Evolutionary conservation across 1,140 invertebrate species (phyloP), one percentile per base, ranked within the genome.

Genomic region (Aphis gossypii): DNA sequence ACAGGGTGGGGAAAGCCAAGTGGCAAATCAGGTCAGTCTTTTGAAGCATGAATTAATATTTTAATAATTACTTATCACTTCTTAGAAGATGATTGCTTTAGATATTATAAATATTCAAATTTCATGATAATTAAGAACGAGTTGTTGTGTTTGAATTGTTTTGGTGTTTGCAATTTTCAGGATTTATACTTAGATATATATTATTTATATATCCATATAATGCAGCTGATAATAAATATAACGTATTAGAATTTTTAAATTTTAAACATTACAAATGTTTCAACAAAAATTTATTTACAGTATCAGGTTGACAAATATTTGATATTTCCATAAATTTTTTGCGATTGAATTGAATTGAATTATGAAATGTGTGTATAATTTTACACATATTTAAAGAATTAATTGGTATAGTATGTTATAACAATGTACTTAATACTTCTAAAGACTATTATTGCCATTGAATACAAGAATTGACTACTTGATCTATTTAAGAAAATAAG

Each of bases 11-110:
- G 89, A 90, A 44, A 90, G 89, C 89, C 89, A 90, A 44, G 89
- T 90, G 89, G 89, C 89, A 90, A 90, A 90, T 30, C 89, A 90
- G 89, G 89, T 90, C 89, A 90, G 89, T 90, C 89, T 68, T 90
- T 90, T 68, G 25, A 44, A 90, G 89, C 89, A 90, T 90, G 89
- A 89, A 25, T 41, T 89, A 89, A 56, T 89, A 88, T 48, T 88
- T 88, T 30, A 88, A n/a, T 48, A 89, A 25, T 56, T 68, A 60
- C n/a, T 44, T 68, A 44, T 90, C 1, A 9, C 44, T 90, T 90
- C 38, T 90, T 90, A 68, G 54, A n/a, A 44, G n/a, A 68, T 68
- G 54, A 68, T 44, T 90, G 89, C 89, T 90, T 90, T 60, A 68
- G 38, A 68, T 68, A 30, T 60, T 90, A 38, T 60, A 76, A 76